Evolutionary conservation across 1,140 invertebrate genomes (phyloP), one percentile per base, ranked within the genome.

Genomic region (Ceratina australensis): DNA sequence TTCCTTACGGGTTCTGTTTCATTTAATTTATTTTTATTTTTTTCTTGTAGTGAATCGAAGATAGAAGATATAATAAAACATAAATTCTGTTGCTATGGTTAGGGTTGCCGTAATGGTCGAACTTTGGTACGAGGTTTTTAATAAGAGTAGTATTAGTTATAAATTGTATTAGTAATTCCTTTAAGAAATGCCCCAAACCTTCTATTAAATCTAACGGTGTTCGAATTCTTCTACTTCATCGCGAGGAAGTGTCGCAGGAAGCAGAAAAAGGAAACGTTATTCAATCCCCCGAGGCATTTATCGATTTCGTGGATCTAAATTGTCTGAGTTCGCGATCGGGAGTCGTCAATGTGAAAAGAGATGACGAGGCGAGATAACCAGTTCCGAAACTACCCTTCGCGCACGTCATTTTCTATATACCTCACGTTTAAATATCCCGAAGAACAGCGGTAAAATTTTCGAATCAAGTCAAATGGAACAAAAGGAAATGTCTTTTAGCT

Each of bases 391-490:
- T 54, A 16, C n/a, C 3, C 52, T 16, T 54, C 13, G n/a, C 16
- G 3, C 52, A 16, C 15, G n/a, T 54, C 52, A n/a, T 54, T n/a
- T 26, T 61, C 22, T 20, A 24, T n/a, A 42, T 54, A 54, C n/a
- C 22, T 60, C 24, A n/a, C 24, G 33, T 69, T 52, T 61, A 60
- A 24, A 15, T 33, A 20, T 54, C 18, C n/a, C 0, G 42, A 20
- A 24, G 50, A 57, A 42, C 69, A 72, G 64, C 26, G 24, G n/a
- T 24, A 60, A 76, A 68, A 69, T 52, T 67, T 69, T 69, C 56
- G 26, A 52, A 82, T 78, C 79, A 68, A 57, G 50, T 20, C 50
- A 56, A 78, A 66, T 26, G 28, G 59, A 49, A 82, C 42, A 52
- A 49, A 16, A 60, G 18, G 8, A 3, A 33, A 16, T 47, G 18